These are phyloP conservation scores for Ctenopoma kingsleyae DNA, from an alignment of 2,797 vertebrate species.

Conservation along the genomic window DNA sequence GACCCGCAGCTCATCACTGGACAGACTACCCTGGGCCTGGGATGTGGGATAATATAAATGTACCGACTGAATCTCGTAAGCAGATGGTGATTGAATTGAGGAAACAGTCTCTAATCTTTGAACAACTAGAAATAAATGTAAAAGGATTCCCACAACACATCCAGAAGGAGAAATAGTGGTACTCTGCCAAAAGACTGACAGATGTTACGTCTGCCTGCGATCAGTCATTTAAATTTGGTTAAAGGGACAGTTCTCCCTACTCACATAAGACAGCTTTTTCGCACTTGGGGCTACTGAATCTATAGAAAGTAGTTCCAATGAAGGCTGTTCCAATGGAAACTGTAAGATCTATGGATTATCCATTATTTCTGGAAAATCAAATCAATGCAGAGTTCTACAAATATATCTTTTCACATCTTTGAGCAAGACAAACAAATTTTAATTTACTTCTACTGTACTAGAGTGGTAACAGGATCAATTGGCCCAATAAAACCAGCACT, in stretches of 20 bases:
- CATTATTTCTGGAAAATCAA: slow-evolving; percentile 2
- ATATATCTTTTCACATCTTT: background rate
- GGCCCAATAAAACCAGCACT: background rate
- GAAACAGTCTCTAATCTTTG: slow-evolving; percentile 43
- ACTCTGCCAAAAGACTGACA: slow-evolving; percentile 44
- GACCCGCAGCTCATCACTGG: slow-evolving; percentile 91
- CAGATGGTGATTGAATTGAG: slow-evolving; percentile 41
- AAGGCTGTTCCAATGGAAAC: slow-evolving; percentile 11
- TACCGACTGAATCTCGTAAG: slow-evolving; percentile 12
- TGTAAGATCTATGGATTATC: background rate
- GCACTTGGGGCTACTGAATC: slow-evolving; percentile 8
- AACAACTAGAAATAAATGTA: slow-evolving; percentile 38
- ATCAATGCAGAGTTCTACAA: background rate
- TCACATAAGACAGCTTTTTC: slow-evolving; percentile 18
- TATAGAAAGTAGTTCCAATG: slow-evolving; percentile 16
- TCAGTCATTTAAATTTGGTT: slow-evolving; percentile 34
- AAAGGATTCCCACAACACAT: slow-evolving; percentile 30
- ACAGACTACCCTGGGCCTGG: slow-evolving; percentile 91
- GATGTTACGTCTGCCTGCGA: slow-evolving; percentile 35
- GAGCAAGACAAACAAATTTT: background rate
- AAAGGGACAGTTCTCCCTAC: slow-evolving; percentile 24
- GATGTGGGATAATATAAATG: background rate
- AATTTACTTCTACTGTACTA: background rate
- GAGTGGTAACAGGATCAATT: background rate
- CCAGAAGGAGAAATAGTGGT: slow-evolving; percentile 45